phyloP scores from a whole-genome alignment of 1,140 invertebrate genomes.

The Papilio helenus region DNA sequence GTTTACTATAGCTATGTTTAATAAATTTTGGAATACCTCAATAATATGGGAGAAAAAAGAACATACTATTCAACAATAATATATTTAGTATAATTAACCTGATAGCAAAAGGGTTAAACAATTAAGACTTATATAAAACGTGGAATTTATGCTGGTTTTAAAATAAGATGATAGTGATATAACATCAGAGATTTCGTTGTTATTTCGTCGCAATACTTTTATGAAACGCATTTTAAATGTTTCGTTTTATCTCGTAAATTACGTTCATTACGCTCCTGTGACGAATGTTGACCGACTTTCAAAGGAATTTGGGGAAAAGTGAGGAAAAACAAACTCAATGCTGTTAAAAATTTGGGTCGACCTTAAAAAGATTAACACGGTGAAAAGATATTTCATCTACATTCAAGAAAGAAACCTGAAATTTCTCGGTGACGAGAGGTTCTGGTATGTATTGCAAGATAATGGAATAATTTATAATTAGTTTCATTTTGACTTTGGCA shows the following conservation, averaged over 20 bases:
- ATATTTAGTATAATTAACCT: neutral
- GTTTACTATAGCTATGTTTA: too few species aligned
- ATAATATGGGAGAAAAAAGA: too few species aligned
- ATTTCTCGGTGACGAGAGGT: neutral
- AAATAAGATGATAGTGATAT: constrained; percentile 21
- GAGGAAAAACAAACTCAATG: constrained; percentile 11
- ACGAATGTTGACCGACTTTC: constrained; percentile 33
- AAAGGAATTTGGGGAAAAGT: constrained; percentile 20
- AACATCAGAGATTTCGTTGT: neutral
- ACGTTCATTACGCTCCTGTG: constrained; percentile 29
- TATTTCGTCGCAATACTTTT: constrained; percentile 27
- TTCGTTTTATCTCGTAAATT: constrained; percentile 31
- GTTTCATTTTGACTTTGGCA: too few species aligned
- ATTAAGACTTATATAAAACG: neutral
- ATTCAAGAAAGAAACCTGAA: neutral
- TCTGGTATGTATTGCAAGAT: too few species aligned
- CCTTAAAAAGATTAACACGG: constrained; percentile 23
- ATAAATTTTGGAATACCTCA: too few species aligned
- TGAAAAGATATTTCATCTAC: constrained; percentile 19
- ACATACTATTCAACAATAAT: neutral
- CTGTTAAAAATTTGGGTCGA: constrained; percentile 25
- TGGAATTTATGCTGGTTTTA: neutral
- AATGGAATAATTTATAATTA: too few species aligned
- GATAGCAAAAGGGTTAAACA: neutral
- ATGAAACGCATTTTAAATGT: constrained; percentile 21